These are phyloP conservation scores for Chaetura pelagica DNA, from an alignment of 2,113 vertebrate species.

Conservation along the genomic window DNA sequence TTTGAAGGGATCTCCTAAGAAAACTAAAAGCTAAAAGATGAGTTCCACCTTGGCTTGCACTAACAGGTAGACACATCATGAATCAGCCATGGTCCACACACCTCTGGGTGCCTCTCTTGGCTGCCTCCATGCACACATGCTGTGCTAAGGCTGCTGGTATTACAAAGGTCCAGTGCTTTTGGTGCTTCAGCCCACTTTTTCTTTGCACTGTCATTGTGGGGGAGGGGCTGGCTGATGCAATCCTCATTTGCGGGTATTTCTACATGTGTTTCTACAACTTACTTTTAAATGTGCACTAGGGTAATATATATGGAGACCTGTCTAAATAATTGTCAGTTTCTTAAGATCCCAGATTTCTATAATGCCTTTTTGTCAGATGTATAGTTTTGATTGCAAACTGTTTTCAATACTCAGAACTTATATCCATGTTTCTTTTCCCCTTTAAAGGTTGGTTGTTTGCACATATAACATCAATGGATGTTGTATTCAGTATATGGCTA, in stretches of 20 bases:
- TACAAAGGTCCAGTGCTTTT: neutral
- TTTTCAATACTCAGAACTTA: neutral
- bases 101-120: neutral
- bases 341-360: neutral
- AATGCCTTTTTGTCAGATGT: neutral
- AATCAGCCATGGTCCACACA: neutral
- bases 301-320: neutral
- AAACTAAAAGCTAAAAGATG: neutral
- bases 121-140: rapidly evolving
- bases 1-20: neutral
- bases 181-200: neutral
- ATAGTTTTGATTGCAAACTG: neutral
- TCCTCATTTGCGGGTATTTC: neutral
- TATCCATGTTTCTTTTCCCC: neutral
- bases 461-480: neutral
- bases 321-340: neutral
- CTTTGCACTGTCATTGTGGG: neutral
- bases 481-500: neutral
- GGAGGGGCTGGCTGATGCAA: neutral
- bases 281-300: neutral
- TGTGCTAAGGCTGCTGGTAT: neutral
- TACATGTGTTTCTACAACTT: neutral
- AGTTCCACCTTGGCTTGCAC: neutral
- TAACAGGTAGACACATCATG: neutral
- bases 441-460: neutral